Base-by-base conservation (phyloP, 2,113 vertebrate genomes). In the Pontoporia blainvillei region DNA sequence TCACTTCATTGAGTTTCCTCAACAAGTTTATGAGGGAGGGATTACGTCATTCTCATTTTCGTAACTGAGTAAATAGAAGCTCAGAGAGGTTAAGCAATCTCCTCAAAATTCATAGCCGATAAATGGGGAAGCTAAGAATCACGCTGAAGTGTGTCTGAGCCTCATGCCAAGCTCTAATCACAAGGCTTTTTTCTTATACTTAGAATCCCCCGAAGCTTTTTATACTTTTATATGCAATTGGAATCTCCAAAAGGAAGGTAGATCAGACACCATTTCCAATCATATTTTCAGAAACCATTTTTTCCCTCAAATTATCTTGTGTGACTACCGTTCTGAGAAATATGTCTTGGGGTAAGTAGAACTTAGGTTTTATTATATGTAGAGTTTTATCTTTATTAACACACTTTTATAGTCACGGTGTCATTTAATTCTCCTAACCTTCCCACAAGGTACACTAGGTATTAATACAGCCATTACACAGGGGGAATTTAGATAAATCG, bases 331-430 rank as follows among this genome's bases (percentile, higher is more conserved):
- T 91, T 93, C 62, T 92, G 62, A 86, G 84, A 34, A 96, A 75
- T 95, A 59, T 84, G 25, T 79, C 61, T 89, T 79, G 6, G 41
- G 41, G 39, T 91, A 91, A 97, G 72, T 59, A 89, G 92, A 91
- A 91, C 23, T 93, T 34, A 17, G 6, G 12, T 88, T 95, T 96
- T 95, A 90, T 93, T 91, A 52, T 78, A 91, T 12, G n/a, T 82
- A 76, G 5, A 94, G 54, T 89, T 97, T 95, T 90, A 46, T 93
- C 79, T 96, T 92, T 96, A 95, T 96, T 97, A 97, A 89, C 66
- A 90, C 52, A 67, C 13, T 93, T 97, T 97, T 91, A 96, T 83
- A 90, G 83, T 59, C 83, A 64, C 41, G 2, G 23, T 93, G 34
- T 57, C 90, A 94, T 73, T 97, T 93, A 96, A 96, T 93, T 97